Evolutionary conservation across 2,113 vertebrate genomes (phyloP).

Genomic region (Phalacrocorax aristotelis): DNA sequence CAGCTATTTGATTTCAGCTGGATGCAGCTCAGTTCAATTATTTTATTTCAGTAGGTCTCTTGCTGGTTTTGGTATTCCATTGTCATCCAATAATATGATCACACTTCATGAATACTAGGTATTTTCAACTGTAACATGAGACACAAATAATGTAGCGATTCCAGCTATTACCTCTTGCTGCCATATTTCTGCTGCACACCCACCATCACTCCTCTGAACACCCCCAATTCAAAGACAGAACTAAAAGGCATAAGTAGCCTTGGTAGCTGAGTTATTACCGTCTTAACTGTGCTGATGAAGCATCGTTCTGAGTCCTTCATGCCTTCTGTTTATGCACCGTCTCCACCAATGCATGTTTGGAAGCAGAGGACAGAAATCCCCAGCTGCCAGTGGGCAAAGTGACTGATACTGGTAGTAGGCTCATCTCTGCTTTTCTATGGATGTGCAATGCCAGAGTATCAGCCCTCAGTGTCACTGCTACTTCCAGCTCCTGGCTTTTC

Average conservation of each 20-base stretch:
- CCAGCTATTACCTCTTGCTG: neutral
- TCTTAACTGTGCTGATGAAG: neutral
- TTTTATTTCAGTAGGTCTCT: slow-evolving; percentile 30
- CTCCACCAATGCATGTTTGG: neutral
- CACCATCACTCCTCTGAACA: neutral
- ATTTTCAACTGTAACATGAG: neutral
- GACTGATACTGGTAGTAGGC: neutral
- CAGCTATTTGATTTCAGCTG: neutral
- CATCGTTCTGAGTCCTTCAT: neutral
- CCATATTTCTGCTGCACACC: neutral
- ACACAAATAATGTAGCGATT: neutral
- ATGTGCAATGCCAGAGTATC: neutral
- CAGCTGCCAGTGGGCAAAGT: neutral
- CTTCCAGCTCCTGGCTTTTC: neutral
- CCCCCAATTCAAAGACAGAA: neutral
- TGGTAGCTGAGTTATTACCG: neutral
- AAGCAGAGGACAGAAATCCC: neutral
- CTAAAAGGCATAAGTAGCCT: neutral
- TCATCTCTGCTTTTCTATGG: neutral
- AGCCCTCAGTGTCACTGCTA: neutral
- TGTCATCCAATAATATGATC: neutral
- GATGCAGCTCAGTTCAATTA: neutral
- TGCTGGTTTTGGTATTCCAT: neutral
- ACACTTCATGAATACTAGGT: slow-evolving; percentile 14
- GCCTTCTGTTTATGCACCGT: neutral